Percentiles rank a stretch among this genome's conserved stretches.
Conservation (phyloP, 2,797 vertebrate genomes). For the Cyclura pinguis region DNA sequence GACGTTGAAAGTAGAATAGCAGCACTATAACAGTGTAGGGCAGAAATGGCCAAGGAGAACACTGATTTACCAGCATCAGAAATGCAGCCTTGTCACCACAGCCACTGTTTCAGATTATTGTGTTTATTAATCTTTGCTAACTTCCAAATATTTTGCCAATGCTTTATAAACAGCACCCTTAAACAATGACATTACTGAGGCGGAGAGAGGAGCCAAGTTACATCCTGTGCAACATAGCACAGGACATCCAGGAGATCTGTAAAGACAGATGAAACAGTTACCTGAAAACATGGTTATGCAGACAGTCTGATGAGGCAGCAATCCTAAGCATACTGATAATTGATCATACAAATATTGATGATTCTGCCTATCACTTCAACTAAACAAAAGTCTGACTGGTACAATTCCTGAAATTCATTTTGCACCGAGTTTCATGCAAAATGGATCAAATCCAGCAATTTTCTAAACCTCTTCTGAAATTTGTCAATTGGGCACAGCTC, state of each 20-base stretch:
- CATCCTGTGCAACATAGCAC: neutral
- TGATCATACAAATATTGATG: too few species aligned
- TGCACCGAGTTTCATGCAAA: too few species aligned
- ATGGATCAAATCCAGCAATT: too few species aligned
- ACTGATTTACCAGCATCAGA: neutral
- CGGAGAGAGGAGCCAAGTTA: too few species aligned
- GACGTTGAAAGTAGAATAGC: too few species aligned
- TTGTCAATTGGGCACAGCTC: too few species aligned
- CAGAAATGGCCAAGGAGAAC: neutral
- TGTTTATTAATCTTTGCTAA: neutral
- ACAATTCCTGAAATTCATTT: too few species aligned
- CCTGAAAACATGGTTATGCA: neutral
- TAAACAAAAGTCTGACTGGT: too few species aligned
- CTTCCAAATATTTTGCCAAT: neutral
- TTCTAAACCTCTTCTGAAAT: too few species aligned
- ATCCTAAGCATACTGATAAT: neutral
- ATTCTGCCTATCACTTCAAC: too few species aligned
- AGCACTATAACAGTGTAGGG: too few species aligned
- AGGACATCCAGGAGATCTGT: neutral
- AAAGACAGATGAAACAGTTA: neutral
- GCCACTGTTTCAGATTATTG: neutral
- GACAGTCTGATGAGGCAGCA: neutral
- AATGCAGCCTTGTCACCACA: neutral
- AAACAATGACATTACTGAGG: neutral
- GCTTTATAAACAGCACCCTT: neutral